Base-by-base conservation (phyloP, 1,140 invertebrate genomes). In the Drosophila orosa region DNA sequence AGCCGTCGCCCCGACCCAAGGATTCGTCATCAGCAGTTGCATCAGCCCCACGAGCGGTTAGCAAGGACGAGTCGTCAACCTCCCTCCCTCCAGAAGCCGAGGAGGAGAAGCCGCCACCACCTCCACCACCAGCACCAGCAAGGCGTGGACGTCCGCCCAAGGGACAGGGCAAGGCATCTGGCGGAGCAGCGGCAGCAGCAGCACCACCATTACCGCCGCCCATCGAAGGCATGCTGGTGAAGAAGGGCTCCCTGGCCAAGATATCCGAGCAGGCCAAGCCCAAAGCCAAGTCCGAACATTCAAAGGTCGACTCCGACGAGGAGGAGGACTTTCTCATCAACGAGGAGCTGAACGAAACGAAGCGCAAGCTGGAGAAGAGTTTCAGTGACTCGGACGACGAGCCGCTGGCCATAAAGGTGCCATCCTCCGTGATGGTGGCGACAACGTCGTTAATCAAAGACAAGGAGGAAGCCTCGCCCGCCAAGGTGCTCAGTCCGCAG, bases 351-450 rank as follows among this genome's bases (percentile, higher is more conserved):
- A 92, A 92, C 67, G 91, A 92, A 75, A 92, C 89, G 22, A 92
- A 92, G 63, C 86, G 91, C 12, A 92, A 93, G 77, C 71, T 91
- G 24, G 91, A 92, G 52, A 91, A 92, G 75, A 93, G 90, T 73
- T 94, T 94, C 54, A 94, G 93, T 79, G 94, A 94, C 81, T 94
- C 94, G 15, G 94, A 94, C 82, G 94, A 94, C 75, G 94, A 94
- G 79, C 93, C 94, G 22, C 66, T 94, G 48, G 93, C 93, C 37
- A 91, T 91, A 15, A 94, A 94, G 80, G 80, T 93, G 62, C 92
- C 87, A n/a, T 78, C 12, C 74, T 90, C 55, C 77, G 74, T 68
- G 19, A 22, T 24, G 19, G 19, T 22, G 17, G 31, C 50, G 5
- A 33, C n/a, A 8, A 8, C 50, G 2, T 35, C 50, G 13, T 5